Evolutionary conservation across 1,140 invertebrate species (phyloP).

Genomic region (Metopolophium dirhodum): DNA sequence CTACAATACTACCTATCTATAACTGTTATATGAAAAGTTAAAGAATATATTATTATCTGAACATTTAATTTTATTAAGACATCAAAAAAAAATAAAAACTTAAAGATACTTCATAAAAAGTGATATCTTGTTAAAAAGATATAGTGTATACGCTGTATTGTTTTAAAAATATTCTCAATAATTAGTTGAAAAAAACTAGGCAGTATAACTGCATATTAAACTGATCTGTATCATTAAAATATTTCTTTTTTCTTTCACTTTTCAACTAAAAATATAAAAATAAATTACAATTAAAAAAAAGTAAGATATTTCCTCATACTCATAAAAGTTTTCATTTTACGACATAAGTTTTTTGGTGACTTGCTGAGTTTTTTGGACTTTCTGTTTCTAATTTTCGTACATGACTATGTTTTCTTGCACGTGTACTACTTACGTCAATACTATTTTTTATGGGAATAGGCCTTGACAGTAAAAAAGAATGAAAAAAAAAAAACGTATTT

Average conservation of each 20-base stretch:
- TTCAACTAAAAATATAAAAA: not conserved
- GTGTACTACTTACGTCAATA: conserved; percentile 21
- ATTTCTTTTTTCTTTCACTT: not conserved
- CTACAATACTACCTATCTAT: too few species aligned
- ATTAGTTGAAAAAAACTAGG: not conserved
- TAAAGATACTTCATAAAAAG: not conserved
- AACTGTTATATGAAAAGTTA: too few species aligned
- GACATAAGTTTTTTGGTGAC: not conserved
- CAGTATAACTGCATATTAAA: not conserved
- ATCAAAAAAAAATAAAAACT: not conserved
- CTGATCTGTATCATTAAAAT: not conserved
- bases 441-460: conserved; percentile 14
- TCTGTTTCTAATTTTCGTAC: not conserved
- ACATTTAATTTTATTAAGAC: not conserved
- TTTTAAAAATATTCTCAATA: not conserved
- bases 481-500: conserved; percentile 22
- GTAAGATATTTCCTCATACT: not conserved
- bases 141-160: not conserved
- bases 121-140: not conserved
- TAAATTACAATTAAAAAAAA: conserved; percentile 7
- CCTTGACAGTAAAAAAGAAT: not conserved
- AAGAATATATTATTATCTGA: too few species aligned
- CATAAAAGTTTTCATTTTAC: not conserved
- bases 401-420: not conserved
- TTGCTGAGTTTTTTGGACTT: not conserved